Evolutionary conservation across 2,888 invertebrate genomes (phyloP), one percentile per base, ranked within the genome.

Genomic region (Thecocarcelia acutangulata): DNA sequence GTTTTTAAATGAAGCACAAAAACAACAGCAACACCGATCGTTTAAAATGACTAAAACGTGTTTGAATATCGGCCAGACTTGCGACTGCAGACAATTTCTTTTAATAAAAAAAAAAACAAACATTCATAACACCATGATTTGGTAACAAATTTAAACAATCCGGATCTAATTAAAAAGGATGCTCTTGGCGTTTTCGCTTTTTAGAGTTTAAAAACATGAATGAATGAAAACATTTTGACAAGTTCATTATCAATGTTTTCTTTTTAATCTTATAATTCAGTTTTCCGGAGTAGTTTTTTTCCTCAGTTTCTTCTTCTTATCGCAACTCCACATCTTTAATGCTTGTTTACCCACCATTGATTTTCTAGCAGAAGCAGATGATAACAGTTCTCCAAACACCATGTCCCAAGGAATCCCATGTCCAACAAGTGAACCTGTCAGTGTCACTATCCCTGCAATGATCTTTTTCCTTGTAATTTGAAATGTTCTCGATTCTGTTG

Each of bases 141-240:
- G 33, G 37, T 13, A 59, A 59, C 52, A 21, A 24, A 68, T 76
- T 59, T 21, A 61, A 76, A 44, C 15, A 69, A 70, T 75, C 78
- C 82, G 82, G 82, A 82, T 82, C 82, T 82, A 75, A 78, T 78
- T 78, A 82, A 82, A 77, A 74, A 82, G 78, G 82, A 82, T 82
- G 82, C 82, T 82, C 74, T 13, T 48, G 8, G 33, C 5, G 44
- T 6, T 42, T 46, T n/a, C 12, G 15, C 37, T 74, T 17, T 46
- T 48, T 28, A 8, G 28, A 42, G 50, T 52, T 40, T 40, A 59
- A 24, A 21, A 24, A 21, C 19, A 33, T 28, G 54, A 46, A 46
- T 52, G 3, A 44, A 40, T 24, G 44, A 46, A 66, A 66, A 24
- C 46, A 66, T 58, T 52, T 44, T n/a, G 66, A 78, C 72, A 79